Base-by-base conservation (phyloP, 2,797 vertebrate genomes). In the Danio albolineatus region DNA sequence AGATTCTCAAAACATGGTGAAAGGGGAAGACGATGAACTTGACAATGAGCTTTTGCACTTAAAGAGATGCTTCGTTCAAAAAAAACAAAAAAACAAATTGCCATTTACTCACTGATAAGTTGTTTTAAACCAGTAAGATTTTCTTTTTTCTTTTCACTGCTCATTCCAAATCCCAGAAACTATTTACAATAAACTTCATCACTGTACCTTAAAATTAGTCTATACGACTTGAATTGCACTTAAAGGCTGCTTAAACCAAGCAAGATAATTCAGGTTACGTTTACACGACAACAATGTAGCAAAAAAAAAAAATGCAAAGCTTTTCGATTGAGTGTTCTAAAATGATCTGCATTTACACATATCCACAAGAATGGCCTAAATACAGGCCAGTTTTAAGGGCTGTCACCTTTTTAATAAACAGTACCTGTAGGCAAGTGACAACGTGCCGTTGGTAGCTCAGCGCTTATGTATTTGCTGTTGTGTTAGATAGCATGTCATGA, bases 1-100 rank as follows among this genome's bases (percentile, higher is more conserved):
- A 16, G 77, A 67, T 39, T 0, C 43, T 48, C 5, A 39, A 67
- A 77, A 77, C 75, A 77, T 19, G 43, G 41, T 77, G 64, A 69
- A 66, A 53, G 75, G 19, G 43, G 65, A 17, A 49, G 41, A 53
- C 53, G 39, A 17, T 28, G 28, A 28, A 28, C 28, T 28, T 28
- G 51, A 77, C 75, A 59, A 77, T 59, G 64, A 67, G 21, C 14
- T 49, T 19, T 54, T 5, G 17, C 21, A 77, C 17, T 38, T 77
- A 77, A 77, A 69, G 53, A n/a, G 14, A 59, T 43, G 48, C 53
- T 69, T 39, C 2, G 39, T 16, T 36, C 21, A 67, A 54, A 59
- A 67, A 48, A 39, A 5, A 49, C 21, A 67, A 54, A 59, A 67
- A 48, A 39, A 5, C 49, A 19, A 36, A 57, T 48, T 43, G 53